Conservation (phyloP, 2,797 vertebrate species). For the Helostoma temminkii region DNA sequence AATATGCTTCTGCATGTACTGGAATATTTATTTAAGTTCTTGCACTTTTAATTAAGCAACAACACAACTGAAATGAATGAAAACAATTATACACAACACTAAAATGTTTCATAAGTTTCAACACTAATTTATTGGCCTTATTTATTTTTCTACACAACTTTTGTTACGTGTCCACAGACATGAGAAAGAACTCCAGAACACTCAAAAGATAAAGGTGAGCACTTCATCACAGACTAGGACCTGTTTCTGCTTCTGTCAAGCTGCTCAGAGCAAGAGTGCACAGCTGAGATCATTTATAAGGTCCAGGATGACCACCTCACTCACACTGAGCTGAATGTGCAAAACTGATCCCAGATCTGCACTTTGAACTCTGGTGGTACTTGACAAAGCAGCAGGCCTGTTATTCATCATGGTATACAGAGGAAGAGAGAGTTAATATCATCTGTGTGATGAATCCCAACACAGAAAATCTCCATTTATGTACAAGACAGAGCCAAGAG, state of each 20-base stretch:
- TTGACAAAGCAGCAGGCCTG: slow-evolving; percentile 62
- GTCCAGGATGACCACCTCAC: slow-evolving; percentile 27
- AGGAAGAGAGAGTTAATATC: slow-evolving; percentile 76
- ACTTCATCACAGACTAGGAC: slow-evolving; percentile 70
- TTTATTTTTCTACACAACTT: slow-evolving; percentile 70
- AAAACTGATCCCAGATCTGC: slow-evolving; percentile 50
- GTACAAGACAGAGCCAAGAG: slow-evolving; percentile 82
- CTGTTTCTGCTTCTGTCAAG: slow-evolving; percentile 55
- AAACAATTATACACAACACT: slow-evolving; percentile 43
- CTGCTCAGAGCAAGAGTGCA: slow-evolving; percentile 57
- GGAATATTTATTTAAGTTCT: too few species aligned
- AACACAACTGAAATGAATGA: not conserved
- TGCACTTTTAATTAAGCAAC: too few species aligned
- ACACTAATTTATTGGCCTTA: slow-evolving; percentile 78
- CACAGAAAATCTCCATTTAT: slow-evolving; percentile 79
- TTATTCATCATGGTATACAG: slow-evolving; percentile 71
- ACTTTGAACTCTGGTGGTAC: slow-evolving; percentile 48
- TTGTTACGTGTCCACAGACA: slow-evolving; percentile 86
- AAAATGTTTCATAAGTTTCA: slow-evolving; percentile 63
- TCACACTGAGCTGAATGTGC: slow-evolving; percentile 48
- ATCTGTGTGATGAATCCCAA: slow-evolving; percentile 74
- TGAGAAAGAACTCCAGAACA: slow-evolving; percentile 84
- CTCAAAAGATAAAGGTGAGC: slow-evolving; percentile 82
- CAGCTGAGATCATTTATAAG: slow-evolving; percentile 33
- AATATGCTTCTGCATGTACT: too few species aligned